Percentiles rank a stretch among this genome's conserved stretches.
These are phyloP conservation scores for Wasmannia auropunctata DNA, from an alignment of 1,140 invertebrate species.

Conservation along the genomic window DNA sequence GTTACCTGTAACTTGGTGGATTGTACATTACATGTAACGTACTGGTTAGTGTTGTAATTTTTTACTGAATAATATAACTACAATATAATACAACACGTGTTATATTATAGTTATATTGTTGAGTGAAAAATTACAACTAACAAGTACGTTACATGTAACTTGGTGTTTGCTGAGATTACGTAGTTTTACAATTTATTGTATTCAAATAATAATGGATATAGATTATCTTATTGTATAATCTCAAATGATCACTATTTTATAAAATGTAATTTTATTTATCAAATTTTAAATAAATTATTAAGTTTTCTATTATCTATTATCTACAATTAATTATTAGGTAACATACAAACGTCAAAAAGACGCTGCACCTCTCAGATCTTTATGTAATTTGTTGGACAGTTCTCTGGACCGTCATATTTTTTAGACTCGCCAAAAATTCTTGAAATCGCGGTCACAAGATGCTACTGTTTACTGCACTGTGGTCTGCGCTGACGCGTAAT, in stretches of 20 bases:
- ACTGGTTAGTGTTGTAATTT: too few species aligned
- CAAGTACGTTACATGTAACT: too few species aligned
- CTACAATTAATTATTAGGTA: not conserved
- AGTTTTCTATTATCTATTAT: not conserved
- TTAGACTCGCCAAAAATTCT: slow-evolving; percentile 22
- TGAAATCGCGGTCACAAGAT: slow-evolving; percentile 53
- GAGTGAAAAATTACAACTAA: too few species aligned
- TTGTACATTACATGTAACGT: too few species aligned
- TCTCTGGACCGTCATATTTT: not conserved
- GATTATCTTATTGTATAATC: not conserved
- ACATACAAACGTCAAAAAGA: not conserved
- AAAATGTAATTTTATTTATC: not conserved
- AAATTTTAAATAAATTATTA: not conserved
- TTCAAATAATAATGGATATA: not conserved
- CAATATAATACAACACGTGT: too few species aligned
- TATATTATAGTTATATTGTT: too few species aligned
- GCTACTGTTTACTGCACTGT: slow-evolving; percentile 78
- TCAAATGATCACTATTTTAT: not conserved
- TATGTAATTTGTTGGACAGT: not conserved
- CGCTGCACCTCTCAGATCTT: not conserved
- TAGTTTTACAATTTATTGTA: not conserved
- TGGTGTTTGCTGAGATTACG: too few species aligned
- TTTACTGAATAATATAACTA: too few species aligned
- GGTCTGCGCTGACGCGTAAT: slow-evolving; percentile 76
- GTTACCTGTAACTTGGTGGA: too few species aligned